These are phyloP conservation scores for Volucella zonaria DNA, from an alignment of 2,888 invertebrate species.

Conservation along the genomic window DNA sequence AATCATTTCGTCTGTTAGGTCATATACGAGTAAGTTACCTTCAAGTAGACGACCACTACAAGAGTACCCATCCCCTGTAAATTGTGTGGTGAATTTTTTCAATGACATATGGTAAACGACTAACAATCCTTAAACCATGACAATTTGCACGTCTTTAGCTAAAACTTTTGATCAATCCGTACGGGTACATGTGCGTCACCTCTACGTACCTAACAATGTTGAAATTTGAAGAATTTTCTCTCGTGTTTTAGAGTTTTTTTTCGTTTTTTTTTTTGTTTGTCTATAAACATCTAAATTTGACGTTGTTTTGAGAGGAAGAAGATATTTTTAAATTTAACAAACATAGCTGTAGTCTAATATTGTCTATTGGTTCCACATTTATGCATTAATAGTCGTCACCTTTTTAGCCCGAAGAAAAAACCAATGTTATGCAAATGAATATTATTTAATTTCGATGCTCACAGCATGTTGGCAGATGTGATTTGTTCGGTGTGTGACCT, in stretches of 20 bases:
- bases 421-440: conserved; percentile 7
- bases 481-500: neutral
- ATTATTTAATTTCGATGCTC: conserved; percentile 18
- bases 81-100: conserved; percentile 37
- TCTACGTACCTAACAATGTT: neutral
- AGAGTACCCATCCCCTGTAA: neutral
- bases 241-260: too few species aligned
- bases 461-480: conserved; percentile 15
- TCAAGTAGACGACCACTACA: conserved; percentile 32
- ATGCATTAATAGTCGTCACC: too few species aligned
- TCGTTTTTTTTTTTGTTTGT: conserved; percentile 4
- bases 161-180: too few species aligned
- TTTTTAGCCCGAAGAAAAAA: neutral
- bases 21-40: too few species aligned
- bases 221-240: neutral
- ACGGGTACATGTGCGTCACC: neutral
- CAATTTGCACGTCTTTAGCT: neutral
- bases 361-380: conserved; percentile 4
- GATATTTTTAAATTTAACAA: too few species aligned
- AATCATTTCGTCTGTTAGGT: too few species aligned
- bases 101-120: conserved; percentile 35
- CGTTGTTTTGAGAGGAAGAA: neutral
- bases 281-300: neutral
- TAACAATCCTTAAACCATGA: conserved; percentile 30
- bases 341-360: too few species aligned